Base-by-base conservation (phyloP, 53 echinoderm and acorn worm genomes). In the Actinopyga echinites region DNA sequence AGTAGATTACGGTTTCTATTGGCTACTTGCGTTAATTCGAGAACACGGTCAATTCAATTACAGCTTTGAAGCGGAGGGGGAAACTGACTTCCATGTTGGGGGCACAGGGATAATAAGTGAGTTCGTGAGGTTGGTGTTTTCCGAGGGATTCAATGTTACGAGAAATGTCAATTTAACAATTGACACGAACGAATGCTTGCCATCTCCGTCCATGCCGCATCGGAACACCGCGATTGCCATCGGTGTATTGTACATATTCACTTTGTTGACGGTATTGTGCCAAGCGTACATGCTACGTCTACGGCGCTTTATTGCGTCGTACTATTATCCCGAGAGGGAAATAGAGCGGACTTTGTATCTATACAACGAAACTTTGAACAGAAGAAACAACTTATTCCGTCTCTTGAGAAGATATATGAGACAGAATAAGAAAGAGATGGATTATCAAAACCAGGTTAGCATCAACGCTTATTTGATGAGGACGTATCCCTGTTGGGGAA, bases 301-400 rank as follows among this genome's bases (percentile, higher is more conserved):
- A 31, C 83, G 91, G 33, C 83, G 93, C 6, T 65, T 84, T 26
- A 95, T 95, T 36, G 93, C 96, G 17, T 84, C 93, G 11, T 93
- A 89, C 69, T 95, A 87, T 73, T 95, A 95, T 82, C 96, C 96
- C 0, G 96, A 93, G 35, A 35, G 96, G 23, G 96, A 95, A 49
- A 78, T 73, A 20, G 93, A 91, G 74, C 78, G 96, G 9, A 91
- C 93, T 31, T n/a, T 66, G 9, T 93, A 85, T 60, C 85, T 95
- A n/a, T 95, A 95, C 68, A 91, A 83, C 61, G 85, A 89, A 55
- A 93, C 91, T n/a, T 49, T 95, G 52, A 91, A 93, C 28, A 89
- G 84, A 58, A 83, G 96, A 10, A 87, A 91, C 66, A 89, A 80
- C 20, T 73, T 95, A 8, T 81, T 89, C 69, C 91, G 85, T 22